A percentile compares a stretch with the other conserved stretches of the same genome.
Conservation (phyloP, 2,888 invertebrate genomes). For the Ennomos fuscantarius region DNA sequence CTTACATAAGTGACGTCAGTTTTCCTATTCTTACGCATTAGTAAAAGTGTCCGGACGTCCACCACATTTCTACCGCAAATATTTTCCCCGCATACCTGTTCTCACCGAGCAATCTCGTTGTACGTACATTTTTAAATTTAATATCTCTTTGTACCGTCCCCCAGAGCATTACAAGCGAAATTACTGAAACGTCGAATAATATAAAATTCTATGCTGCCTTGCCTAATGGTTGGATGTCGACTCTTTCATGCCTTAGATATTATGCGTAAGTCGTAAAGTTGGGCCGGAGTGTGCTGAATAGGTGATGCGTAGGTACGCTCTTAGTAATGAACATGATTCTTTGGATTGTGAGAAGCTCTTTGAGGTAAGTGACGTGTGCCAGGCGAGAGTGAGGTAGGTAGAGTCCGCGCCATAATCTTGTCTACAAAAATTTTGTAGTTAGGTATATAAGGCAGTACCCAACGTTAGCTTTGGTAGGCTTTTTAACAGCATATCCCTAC, state of each 20-base stretch:
- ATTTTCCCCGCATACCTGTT: conserved; percentile 35
- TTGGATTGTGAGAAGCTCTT: background rate
- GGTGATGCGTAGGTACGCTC: conserved; percentile 35
- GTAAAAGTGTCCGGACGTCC: conserved; percentile 11
- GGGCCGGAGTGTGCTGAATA: conserved; percentile 31
- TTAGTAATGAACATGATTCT: conserved; percentile 23
- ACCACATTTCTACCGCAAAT: conserved; percentile 26
- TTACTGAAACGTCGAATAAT: conserved; percentile 63
- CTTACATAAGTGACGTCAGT: no score
- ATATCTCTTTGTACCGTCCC: conserved; percentile 71
- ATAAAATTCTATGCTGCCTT: conserved; percentile 54
- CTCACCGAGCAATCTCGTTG: conserved; percentile 52
- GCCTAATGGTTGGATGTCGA: conserved; percentile 42
- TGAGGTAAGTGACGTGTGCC: background rate
- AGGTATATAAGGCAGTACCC: no score
- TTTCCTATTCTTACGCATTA: no score
- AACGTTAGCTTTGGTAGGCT: no score
- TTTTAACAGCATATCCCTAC: no score
- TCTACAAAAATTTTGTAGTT: no score
- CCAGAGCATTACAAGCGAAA: conserved; percentile 60
- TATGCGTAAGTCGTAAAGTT: conserved; percentile 34
- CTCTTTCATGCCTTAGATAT: conserved; percentile 32
- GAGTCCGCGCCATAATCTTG: no score
- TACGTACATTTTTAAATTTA: conserved; percentile 77
- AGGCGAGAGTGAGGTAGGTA: background rate